These are phyloP conservation scores for Lasioglossum oenotherae DNA, from an alignment of 2,888 invertebrate genomes.

Conservation along the genomic window DNA sequence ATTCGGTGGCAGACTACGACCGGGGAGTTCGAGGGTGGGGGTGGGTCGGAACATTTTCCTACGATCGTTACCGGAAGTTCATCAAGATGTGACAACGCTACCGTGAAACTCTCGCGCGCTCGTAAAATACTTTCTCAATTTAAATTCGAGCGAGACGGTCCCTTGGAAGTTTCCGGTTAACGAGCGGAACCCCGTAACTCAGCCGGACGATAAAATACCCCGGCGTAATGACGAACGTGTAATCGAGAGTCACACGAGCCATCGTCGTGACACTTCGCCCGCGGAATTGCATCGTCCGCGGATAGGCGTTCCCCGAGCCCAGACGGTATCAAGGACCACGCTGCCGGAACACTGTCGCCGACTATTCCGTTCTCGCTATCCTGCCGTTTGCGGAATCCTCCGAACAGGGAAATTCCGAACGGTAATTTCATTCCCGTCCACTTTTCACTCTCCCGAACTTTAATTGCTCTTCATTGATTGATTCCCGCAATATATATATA, in stretches of 20 bases:
- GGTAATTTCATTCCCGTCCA: not conserved
- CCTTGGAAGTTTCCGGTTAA: constrained; percentile 81
- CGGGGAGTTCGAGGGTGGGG: not conserved
- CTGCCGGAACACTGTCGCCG: not conserved
- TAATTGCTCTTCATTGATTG: not conserved
- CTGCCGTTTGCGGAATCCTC: too few relatives aligned
- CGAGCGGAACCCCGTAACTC: constrained; percentile 83
- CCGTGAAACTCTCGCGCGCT: constrained; percentile 82
- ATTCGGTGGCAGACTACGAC: constrained; percentile 32
- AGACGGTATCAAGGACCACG: constrained; percentile 40
- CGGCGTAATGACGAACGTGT: constrained; percentile 74
- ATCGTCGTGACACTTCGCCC: constrained; percentile 58
- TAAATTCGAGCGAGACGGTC: constrained; percentile 82
- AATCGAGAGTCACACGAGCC: constrained; percentile 71
- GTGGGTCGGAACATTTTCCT: constrained; percentile 72
- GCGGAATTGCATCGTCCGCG: constrained; percentile 49
- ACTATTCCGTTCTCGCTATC: constrained; percentile 4
- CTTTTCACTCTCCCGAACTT: not conserved
- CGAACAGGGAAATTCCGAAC: too few relatives aligned
- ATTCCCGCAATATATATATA: not conserved
- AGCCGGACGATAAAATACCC: constrained; percentile 79
- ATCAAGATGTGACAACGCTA: constrained; percentile 85
- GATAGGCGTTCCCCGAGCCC: constrained; percentile 29
- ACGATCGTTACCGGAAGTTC: constrained; percentile 84
- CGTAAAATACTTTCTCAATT: constrained; percentile 85